phyloP scores from a whole-genome alignment of 2,888 invertebrate species.

The Linyphia triangularis region DNA sequence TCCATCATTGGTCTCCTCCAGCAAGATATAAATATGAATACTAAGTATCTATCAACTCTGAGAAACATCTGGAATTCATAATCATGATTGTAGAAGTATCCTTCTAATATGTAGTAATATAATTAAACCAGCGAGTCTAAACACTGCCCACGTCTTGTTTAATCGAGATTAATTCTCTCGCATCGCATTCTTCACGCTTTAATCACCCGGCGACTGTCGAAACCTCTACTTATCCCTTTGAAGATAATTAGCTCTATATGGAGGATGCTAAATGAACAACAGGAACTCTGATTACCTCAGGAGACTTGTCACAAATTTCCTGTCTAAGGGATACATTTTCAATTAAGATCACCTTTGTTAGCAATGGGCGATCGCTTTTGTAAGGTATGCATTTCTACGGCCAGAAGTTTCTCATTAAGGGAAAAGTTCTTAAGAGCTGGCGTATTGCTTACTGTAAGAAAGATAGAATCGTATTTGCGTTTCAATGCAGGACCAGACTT shows the following conservation, averaged over 20 bases:
- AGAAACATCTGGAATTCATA: conserved; percentile 32
- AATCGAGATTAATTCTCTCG: conserved; percentile 72
- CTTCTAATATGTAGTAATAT: conserved; percentile 64
- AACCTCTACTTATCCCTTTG: conserved; percentile 74
- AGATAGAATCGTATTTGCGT: no score
- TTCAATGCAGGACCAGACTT: no score
- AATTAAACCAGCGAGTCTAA: conserved; percentile 66
- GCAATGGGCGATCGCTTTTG: conserved; percentile 58
- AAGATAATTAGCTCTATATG: conserved; percentile 73
- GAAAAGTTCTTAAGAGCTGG: neutral
- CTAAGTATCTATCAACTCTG: neutral
- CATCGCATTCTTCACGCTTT: conserved; percentile 72
- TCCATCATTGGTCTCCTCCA: no score
- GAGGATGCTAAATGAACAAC: conserved; percentile 67
- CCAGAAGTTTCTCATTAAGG: conserved; percentile 33
- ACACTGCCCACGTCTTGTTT: conserved; percentile 71
- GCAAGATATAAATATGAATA: no score
- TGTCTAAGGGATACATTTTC: conserved; percentile 67
- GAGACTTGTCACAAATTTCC: conserved; percentile 61
- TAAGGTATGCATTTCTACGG: conserved; percentile 8
- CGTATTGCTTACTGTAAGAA: no score
- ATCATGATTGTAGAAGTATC: conserved; percentile 53
- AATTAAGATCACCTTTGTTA: conserved; percentile 66
- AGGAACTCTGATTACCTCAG: conserved; percentile 68
- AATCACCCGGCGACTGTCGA: conserved; percentile 69